These are phyloP conservation scores for Iselma pallidipennis DNA, from an alignment of 2,888 invertebrate species.

Conservation along the genomic window DNA sequence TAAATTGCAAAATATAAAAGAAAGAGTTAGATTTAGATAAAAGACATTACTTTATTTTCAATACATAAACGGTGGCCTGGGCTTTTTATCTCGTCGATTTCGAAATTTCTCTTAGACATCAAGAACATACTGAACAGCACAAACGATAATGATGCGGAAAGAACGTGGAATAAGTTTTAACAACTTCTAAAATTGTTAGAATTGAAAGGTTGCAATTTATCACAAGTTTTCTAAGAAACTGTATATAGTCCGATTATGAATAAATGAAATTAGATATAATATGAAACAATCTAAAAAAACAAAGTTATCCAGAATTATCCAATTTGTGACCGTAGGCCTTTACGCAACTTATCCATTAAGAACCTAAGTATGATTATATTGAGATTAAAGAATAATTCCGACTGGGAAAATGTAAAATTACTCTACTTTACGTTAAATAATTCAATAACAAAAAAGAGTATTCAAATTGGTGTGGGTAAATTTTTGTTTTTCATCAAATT, in stretches of 20 bases:
- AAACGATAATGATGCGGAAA: slow-evolving; percentile 1
- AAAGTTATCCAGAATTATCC: too few relatives aligned
- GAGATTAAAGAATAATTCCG: too few relatives aligned
- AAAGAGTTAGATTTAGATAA: not conserved
- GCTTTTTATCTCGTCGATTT: not conserved
- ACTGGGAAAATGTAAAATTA: too few relatives aligned
- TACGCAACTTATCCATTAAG: too few relatives aligned
- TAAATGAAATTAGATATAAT: too few relatives aligned
- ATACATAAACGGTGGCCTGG: not conserved
- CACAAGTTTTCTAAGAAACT: not conserved
- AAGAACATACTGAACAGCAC: not conserved
- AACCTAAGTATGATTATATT: too few relatives aligned
- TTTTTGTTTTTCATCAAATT: not conserved
- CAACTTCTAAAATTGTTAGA: not conserved
- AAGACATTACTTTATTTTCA: not conserved
- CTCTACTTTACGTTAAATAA: too few relatives aligned
- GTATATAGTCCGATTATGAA: too few relatives aligned
- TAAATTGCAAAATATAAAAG: too few relatives aligned
- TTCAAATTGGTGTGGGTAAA: not conserved
- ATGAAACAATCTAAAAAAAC: too few relatives aligned
- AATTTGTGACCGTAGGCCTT: too few relatives aligned
- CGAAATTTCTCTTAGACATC: not conserved
- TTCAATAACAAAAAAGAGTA: too few relatives aligned
- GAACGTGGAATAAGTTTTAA: not conserved
- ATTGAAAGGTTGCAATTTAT: not conserved